phyloP scores from a whole-genome alignment of 1,140 invertebrate genomes.

The Drosophila persimilis region DNA sequence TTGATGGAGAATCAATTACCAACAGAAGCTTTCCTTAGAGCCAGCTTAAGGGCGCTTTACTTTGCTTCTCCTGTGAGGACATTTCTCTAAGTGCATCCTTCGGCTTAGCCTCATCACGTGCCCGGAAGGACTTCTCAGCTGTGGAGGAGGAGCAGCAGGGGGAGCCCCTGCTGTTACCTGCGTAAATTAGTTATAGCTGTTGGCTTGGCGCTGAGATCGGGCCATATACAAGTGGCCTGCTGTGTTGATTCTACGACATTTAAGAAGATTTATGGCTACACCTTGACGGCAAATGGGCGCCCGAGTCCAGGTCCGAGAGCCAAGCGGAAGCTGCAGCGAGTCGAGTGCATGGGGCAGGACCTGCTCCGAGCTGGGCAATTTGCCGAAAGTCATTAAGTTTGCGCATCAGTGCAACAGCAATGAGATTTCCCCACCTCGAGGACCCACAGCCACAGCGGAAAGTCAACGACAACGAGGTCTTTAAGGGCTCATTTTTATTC shows the following conservation, averaged over 20 bases:
- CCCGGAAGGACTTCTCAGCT: neutral
- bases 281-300: conserved; percentile 32
- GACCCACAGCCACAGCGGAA: conserved; percentile 10
- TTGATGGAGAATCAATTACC: too few relatives aligned
- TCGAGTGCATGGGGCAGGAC: conserved; percentile 8
- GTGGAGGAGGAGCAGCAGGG: neutral
- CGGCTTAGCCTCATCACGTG: conserved; percentile 9
- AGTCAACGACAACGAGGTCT: conserved; percentile 19
- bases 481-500: conserved; percentile 43
- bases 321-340: conserved; percentile 35
- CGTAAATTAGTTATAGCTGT: conserved; percentile 49
- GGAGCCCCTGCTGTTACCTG: conserved; percentile 11
- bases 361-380: conserved; percentile 64
- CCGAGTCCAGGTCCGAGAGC: conserved; percentile 3
- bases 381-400: conserved; percentile 76
- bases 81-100: neutral
- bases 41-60: too few relatives aligned
- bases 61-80: too few relatives aligned
- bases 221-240: conserved; percentile 20
- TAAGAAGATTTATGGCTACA: conserved; percentile 61
- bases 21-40: too few relatives aligned
- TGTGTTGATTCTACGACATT: conserved; percentile 59
- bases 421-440: conserved; percentile 50
- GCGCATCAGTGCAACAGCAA: conserved; percentile 56
- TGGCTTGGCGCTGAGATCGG: conserved; percentile 5